Base-by-base conservation (phyloP, 2,888 invertebrate genomes). In the Chloroclysta siterata region DNA sequence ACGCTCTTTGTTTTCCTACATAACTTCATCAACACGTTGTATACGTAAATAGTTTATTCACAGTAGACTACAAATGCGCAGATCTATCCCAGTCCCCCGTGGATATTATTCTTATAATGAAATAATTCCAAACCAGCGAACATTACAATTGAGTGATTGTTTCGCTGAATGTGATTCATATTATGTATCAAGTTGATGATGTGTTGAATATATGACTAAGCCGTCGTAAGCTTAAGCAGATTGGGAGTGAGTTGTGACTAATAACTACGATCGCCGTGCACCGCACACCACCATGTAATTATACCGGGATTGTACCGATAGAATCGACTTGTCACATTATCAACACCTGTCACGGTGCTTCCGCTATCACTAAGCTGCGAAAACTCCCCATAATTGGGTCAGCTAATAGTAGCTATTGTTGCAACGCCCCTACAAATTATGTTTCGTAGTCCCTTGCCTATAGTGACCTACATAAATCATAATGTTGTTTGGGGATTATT, bases 351-450 rank as follows among this genome's bases (percentile, higher is more conserved):
- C 62, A 58, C 51, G 57, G 33, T 28, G 60, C 63, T 66, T 72
- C 68, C 66, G 66, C 58, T 61, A 60, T 60, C 60, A 63, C 56
- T 65, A 68, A 67, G 60, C 54, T 65, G 66, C 64, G 63, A 68
- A 67, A 70, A 65, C 54, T 68, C 39, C 52, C 51, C 58, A 63
- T 76, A 76, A 79, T 73, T 71, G 69, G 68, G 69, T 73, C 72
- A 71, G 58, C 70, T 77, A 76, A 78, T 77, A 68, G 73, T 71
- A 66, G 68, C 70, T 70, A 72, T 72, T 76, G 61, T 74, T 61
- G 67, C 70, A 66, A 72, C 63, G 65, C 69, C 72, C 71, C 66
- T 69, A 44, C 59, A 66, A 74, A 77, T 78, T 71, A 71, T 69
- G 59, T 65, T 65, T 58, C 67, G 70, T 61, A 52, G 61, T 47